phyloP scores from a whole-genome alignment of 2,888 invertebrate genomes.

The Epistrophe grossulariae region DNA sequence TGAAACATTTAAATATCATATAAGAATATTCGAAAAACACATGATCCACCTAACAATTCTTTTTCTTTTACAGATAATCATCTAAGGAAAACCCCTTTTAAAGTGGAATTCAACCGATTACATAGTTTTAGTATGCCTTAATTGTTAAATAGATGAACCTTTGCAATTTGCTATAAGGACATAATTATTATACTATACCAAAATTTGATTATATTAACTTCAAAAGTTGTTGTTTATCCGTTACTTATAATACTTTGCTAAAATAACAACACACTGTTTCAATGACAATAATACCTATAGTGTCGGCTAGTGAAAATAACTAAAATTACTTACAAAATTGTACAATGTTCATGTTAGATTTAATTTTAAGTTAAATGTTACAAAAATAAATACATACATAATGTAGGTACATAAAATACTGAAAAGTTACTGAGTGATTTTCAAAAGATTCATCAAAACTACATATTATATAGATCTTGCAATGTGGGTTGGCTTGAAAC shows the following conservation, averaged over 20 bases:
- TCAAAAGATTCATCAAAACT: no score
- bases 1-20: neutral
- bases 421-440: no score
- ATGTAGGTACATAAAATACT: no score
- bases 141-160: neutral
- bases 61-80: conserved; percentile 13
- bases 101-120: neutral
- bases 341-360: neutral
- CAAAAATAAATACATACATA: neutral
- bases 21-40: neutral
- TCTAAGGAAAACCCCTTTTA: neutral
- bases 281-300: conserved; percentile 53
- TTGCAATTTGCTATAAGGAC: neutral
- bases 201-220: neutral
- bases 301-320: conserved; percentile 1
- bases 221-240: neutral
- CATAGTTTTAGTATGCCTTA: neutral
- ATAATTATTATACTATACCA: neutral
- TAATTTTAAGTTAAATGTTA: neutral
- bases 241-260: neutral
- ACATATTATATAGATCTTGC: no score
- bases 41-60: neutral
- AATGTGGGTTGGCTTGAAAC: no score
- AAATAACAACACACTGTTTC: conserved; percentile 15
- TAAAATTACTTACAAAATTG: neutral